phyloP scores from a whole-genome alignment of 2,113 vertebrate species.

The Speoplatyrhinus poulsoni region DNA sequence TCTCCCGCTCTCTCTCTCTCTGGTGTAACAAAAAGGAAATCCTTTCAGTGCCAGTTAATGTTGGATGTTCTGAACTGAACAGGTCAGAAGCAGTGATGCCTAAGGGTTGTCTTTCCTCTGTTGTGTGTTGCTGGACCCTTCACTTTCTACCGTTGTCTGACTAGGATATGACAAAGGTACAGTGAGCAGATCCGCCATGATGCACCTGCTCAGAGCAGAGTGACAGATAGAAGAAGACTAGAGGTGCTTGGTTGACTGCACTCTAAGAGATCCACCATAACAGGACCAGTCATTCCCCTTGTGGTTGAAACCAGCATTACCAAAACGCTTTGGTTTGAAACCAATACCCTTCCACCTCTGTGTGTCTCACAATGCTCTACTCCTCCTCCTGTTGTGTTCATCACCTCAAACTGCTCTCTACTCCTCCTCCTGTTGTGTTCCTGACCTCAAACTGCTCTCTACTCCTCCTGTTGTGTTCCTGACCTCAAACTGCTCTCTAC shows the following conservation, averaged over 20 bases:
- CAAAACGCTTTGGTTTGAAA: no score
- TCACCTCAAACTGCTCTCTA: no score
- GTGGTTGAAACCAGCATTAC: no score
- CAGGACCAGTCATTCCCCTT: conserved; percentile 33
- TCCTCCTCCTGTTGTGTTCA: no score
- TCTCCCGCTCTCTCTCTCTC: neutral
- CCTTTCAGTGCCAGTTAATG: conserved; percentile 71
- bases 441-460: no score
- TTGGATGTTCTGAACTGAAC: conserved; percentile 48
- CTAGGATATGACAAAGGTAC: conserved; percentile 29
- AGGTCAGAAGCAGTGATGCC: conserved; percentile 51
- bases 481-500: no score
- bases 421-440: no score
- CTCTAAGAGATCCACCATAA: conserved; percentile 27
- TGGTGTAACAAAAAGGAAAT: conserved; percentile 51
- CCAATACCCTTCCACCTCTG: no score
- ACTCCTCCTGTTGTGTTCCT: no score
- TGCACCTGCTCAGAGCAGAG: conserved; percentile 24
- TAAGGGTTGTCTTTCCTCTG: conserved; percentile 46
- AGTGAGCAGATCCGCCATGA: conserved; percentile 37
- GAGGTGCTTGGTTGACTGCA: conserved; percentile 12
- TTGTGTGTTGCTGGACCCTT: conserved; percentile 44
- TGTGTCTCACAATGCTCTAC: no score
- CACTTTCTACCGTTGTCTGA: conserved; percentile 29
- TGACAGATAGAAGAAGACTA: conserved; percentile 9